Evolutionary conservation across 2,888 invertebrate genomes (phyloP), one percentile per base, ranked within the genome.

Genomic region (Escarpia spicata): DNA sequence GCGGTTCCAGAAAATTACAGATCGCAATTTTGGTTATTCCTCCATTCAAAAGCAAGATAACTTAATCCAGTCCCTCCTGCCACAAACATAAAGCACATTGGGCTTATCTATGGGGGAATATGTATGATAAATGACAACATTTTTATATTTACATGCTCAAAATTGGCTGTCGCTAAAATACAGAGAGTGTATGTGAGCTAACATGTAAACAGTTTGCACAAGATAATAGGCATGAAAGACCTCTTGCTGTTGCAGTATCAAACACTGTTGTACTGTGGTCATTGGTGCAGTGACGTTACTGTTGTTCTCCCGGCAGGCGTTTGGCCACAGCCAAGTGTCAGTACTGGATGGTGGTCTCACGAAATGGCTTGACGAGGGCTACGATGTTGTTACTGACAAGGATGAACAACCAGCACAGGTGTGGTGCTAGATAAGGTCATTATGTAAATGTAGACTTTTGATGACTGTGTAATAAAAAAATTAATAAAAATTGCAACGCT

Each of bases 331-430:
- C 15, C 94, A 94, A 26, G 95, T 95, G 43, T 95, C 95, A 1
- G 94, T 95, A 37, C 93, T 95, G 44, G 94, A 95, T 93, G 95
- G 95, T 0, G 95, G 95, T 9, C 92, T 95, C 58, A 90, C 93
- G 52, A 94, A 94, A 92, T 95, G 95, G 95, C 90, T 92, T 6
- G 75, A 75, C 4, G 75, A 75, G 75, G 75, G 75, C 15, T 31
- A 92, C 93, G n/a, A 92, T 93, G 26, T 93, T 93, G 0, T 94
- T 93, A 91, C 92, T 92, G 3, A 93, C 93, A 52, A 92, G 31
- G 92, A 92, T 37, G 31, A 92, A 92, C 92, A 31, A 92, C 92
- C 75, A 75, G 26, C 75, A 0, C 19, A 75, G 75, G 75, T 52
- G 15, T 52, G 9, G 52, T 75, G 75, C 19, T 60, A 60, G 60